Base-by-base conservation (phyloP, 2,113 vertebrate species). In the Polypterus bichir region DNA sequence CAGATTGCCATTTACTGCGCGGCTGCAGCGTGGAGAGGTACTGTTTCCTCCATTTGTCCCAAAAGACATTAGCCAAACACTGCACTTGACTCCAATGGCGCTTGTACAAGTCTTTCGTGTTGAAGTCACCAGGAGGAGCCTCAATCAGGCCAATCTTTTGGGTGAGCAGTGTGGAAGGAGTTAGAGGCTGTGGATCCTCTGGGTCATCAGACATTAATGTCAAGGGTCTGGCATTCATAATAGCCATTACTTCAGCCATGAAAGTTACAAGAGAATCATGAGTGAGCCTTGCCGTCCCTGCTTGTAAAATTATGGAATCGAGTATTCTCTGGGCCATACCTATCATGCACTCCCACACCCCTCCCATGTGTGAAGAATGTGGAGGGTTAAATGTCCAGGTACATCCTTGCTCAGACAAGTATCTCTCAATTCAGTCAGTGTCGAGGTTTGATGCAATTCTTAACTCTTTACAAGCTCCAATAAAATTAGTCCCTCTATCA, bases 191-290 rank as follows among this genome's bases (percentile, higher is more conserved):
- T 4, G 67, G 64, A 47, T 55, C 5, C 3, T 48, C 46, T 46
- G 49, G 44, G 47, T 64, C 53, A 44, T 45, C 57, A 46, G 48
- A 58, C 27, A 59, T 61, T 46, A 47, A 46, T 44, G 27, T 54
- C 45, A 58, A 46, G 7, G 61, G 56, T 47, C 65, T 66, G 46
- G 60, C 56, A 44, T 63, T 65, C 3, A 62, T 59, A n/a, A 64
- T 65, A 2, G 53, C 49, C 0, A 57, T 49, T 2, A 70, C 63
- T 45, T 72, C 68, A 3, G 65, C 68, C 60, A 72, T 63, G 7
- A 67, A 44, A 10, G 46, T 69, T 4, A 57, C 62, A 5, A 71
- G 10, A 9, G 66, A 61, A 11, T 71, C 59, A 44, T 73, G 66
- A n/a, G 69, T 51, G 5, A 70, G 27, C 2, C 27, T 27, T 27